Evolutionary conservation across 2,888 invertebrate species (phyloP), one percentile per base, ranked within the genome.

Genomic region (Drosophila putrida): DNA sequence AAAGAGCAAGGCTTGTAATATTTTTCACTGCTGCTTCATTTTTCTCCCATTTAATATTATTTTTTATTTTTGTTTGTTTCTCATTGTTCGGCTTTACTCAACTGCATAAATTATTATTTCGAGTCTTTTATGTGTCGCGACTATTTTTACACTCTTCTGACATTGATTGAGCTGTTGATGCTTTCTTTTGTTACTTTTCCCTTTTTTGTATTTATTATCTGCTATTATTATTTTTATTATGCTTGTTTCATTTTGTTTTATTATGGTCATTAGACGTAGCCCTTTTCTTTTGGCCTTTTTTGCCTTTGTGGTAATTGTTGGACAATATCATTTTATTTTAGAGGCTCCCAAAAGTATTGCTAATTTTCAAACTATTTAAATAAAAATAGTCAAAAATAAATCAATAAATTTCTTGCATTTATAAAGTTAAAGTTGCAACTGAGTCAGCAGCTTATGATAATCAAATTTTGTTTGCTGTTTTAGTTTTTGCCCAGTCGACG

Each of bases 131-230:
- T 67, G 39, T 50, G 62, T 41, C 51, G 49, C 66, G 75, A 74
- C 67, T 81, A 64, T 77, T 85, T 77, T 68, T 67, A 63, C 67
- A 57, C 75, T 61, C 43, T 51, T 28, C 63, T 79, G 89, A 89
- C 85, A 78, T 88, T 85, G 88, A 85, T 88, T 77, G 82, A 89
- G 77, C 75, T 85, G 86, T 82, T 79, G 63, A 71, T 62, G 67
- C 74, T 68, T 66, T 71, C 55, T 41, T 57, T 58, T 66, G 13
- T 49, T 47, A 3, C 11, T 46, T 31, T 54, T 36, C 8, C 15
- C 39, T 49, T 54, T n/a, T 15, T 50, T 44, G 57, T 51, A 44
- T 44, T 38, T 28, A n/a, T 35, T 60, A 25, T 43, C 25, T 43
- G 49, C 47, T 68, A 59, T 62, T 76, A 57, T 72, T 59, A 15